Evolutionary conservation across 35 echinoderm and acorn worm genomes (phyloP).

Genomic region (Chiridota heheva): DNA sequence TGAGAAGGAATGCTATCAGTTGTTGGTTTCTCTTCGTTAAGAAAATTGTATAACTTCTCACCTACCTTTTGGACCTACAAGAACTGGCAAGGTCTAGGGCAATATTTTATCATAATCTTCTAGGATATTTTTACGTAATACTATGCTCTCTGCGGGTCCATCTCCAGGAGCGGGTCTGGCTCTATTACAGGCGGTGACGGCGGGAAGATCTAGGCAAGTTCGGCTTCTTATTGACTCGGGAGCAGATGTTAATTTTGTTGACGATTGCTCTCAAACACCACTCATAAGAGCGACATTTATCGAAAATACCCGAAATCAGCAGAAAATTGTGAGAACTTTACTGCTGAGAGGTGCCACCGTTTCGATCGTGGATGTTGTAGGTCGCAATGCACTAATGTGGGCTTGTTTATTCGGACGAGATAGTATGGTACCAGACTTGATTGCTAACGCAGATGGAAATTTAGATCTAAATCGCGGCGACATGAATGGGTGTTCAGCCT

Average conservation of each 20-base stretch:
- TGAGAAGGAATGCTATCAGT: too few species aligned
- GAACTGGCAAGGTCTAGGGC: too few species aligned
- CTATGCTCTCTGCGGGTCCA: too few species aligned
- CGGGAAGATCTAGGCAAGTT: constrained; percentile 71
- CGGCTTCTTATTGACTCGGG: constrained; percentile 70
- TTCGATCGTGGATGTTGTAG: constrained; percentile 43
- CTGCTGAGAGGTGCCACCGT: constrained; percentile 51
- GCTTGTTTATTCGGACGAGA: constrained; percentile 72
- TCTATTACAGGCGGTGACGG: constrained; percentile 62
- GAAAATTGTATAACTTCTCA: too few species aligned
- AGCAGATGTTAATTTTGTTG: constrained; percentile 23
- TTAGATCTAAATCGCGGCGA: constrained; percentile 72
- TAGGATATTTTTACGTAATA: too few species aligned
- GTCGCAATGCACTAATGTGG: constrained; percentile 60
- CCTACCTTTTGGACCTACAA: too few species aligned
- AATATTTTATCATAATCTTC: too few species aligned
- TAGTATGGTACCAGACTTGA: constrained; percentile 20
- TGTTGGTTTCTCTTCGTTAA: too few species aligned
- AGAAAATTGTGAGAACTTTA: constrained; percentile 58
- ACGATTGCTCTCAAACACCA: constrained; percentile 70
- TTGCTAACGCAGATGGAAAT: constrained; percentile 50
- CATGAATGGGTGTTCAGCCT: constrained; percentile 67
- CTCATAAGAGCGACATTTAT: constrained; percentile 76
- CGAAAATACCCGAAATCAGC: constrained; percentile 56
- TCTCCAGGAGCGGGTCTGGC: too few species aligned